A percentile compares a stretch with the other conserved stretches of the same genome.
Evolutionary conservation across 1,140 invertebrate genomes (phyloP).

Genomic region (Microvelia longipes): DNA sequence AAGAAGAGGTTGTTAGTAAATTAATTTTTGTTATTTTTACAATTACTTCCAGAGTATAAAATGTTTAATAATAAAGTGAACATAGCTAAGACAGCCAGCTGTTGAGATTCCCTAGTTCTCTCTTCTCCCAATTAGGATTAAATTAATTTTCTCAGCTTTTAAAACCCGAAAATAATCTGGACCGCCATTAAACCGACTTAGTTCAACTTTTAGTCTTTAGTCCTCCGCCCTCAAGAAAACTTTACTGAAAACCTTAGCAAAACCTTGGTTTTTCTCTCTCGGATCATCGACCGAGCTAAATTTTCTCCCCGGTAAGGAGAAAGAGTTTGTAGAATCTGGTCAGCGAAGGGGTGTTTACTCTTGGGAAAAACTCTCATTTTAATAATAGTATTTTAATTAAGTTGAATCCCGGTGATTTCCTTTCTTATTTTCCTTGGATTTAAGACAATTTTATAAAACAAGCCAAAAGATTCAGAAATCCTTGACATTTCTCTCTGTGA

Average conservation of each 20-base stretch:
- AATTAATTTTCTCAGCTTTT: conserved; percentile 8
- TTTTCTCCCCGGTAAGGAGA: conserved; percentile 8
- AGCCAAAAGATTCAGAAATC: too few species aligned
- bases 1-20: too few species aligned
- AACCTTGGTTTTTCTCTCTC: background rate
- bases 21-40: too few species aligned
- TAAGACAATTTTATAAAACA: background rate
- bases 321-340: conserved; percentile 8
- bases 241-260: conserved; percentile 18
- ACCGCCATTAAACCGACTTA: conserved; percentile 18
- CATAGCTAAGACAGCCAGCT: conserved; percentile 2
- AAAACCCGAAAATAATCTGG: conserved; percentile 2
- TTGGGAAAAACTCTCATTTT: conserved; percentile 11
- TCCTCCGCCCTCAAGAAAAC: conserved; percentile 10
- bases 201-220: conserved; percentile 14
- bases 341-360: background rate
- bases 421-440: background rate
- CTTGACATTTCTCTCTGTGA: too few species aligned
- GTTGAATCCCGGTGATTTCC: conserved; percentile 4
- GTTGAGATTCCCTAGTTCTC: background rate
- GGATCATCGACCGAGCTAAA: conserved; percentile 13
- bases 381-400: conserved; percentile 20
- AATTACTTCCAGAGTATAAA: background rate
- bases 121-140: conserved; percentile 9
- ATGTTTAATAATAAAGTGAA: conserved; percentile 17